Conservation (phyloP, 2,888 invertebrate species). For the Lycia hirtaria region DNA sequence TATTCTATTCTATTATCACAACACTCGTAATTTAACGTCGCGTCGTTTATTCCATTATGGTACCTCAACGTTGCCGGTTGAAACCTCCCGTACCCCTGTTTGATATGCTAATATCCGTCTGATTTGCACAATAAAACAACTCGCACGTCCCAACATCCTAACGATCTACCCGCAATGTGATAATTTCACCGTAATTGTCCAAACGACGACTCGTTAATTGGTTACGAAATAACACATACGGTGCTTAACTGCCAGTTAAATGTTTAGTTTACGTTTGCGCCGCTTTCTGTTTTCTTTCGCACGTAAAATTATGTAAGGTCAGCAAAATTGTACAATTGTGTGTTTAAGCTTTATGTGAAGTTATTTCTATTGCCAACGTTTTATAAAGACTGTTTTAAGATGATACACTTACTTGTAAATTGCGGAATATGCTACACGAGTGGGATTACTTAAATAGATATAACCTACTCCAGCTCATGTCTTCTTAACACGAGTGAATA, state of each 20-base stretch:
- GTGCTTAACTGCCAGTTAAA: conserved; percentile 27
- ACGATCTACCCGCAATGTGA: conserved; percentile 57
- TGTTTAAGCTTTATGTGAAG: background rate
- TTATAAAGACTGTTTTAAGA: background rate
- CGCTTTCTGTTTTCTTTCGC: conserved; percentile 29
- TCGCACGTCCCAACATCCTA: conserved; percentile 58
- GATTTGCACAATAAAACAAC: conserved; percentile 80
- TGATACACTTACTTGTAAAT: background rate
- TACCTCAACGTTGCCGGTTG: conserved; percentile 9
- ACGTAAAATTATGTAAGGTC: conserved; percentile 22
- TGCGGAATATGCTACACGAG: too few relatives aligned
- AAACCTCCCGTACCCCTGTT: conserved; percentile 56
- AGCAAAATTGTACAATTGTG: background rate
- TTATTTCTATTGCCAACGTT: background rate
- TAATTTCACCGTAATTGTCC: conserved; percentile 49
- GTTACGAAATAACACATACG: conserved; percentile 30
- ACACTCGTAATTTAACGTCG: background rate
- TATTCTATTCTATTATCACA: too few relatives aligned
- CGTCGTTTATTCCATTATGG: background rate
- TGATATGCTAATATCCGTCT: conserved; percentile 76
- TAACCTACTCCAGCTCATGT: too few relatives aligned
- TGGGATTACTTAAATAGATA: too few relatives aligned
- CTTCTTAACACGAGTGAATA: too few relatives aligned
- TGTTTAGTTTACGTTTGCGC: conserved; percentile 14
- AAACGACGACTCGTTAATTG: conserved; percentile 21